Evolutionary conservation across 2,113 vertebrate species (phyloP), one percentile per base, ranked within the genome.

Genomic region (Chloropsis hardwickii): DNA sequence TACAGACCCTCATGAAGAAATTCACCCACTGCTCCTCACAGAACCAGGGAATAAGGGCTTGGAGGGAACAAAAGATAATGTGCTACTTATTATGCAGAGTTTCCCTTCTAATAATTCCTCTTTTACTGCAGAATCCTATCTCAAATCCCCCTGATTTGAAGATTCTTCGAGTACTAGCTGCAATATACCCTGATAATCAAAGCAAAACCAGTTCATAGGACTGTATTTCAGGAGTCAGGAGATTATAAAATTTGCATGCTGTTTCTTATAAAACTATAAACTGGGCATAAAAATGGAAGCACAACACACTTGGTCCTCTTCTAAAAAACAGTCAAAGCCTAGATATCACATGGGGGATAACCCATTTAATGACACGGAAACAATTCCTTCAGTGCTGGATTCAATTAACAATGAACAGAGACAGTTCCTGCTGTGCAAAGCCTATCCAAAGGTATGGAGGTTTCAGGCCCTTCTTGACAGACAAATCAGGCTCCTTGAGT

Each of bases 361-460:
- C 79, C 45, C 51, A 60, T 80, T 92, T 28, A 54, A 93, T 86
- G 83, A 89, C 85, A 92, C 3, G 77, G 82, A 92, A 97, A 64
- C 94, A 96, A 97, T 96, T 96, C 70, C 61, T 84, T 86, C 77
- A 89, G 57, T 37, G 58, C 53, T 85, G 45, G 29, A 56, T 91
- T 91, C 40, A 65, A 80, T 91, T 71, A 82, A 64, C 39, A 48
- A 35, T 48, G 67, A 93, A 33, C 13, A 56, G 51, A 79, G 42
- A 18, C 4, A 12, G 40, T 62, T 81, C 60, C 65, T 88, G 80
- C 85, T 79, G 78, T 76, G 61, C 81, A 78, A 92, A 84, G 23
- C 37, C 74, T 71, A 10, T 78, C 37, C 29, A 48, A 79, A 90
- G 37, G 28, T 80, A 72, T 10, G n/a, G 61, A 50, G 57, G 13